Conservation (phyloP, 2,113 vertebrate genomes). For the Triplophysa rosa region DNA sequence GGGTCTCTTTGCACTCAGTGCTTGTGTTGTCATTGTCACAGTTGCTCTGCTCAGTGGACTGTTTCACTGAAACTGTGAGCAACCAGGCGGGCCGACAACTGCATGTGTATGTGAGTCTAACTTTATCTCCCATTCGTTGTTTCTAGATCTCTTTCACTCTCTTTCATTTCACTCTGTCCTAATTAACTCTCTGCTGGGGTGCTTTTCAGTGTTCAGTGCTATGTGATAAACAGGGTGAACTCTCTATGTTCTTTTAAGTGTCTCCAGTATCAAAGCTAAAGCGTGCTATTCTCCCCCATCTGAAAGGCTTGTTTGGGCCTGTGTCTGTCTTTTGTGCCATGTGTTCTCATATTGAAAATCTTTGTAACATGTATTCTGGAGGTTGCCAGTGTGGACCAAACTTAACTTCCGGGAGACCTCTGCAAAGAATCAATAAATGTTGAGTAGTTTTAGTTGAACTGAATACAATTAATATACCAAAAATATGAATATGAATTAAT, state of each 20-base stretch:
- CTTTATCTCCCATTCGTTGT: constrained; percentile 39
- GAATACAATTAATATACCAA: too few species aligned
- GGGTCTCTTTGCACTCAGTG: neutral
- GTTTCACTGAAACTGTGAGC: neutral
- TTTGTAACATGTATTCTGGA: constrained; percentile 15
- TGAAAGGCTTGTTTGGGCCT: constrained; percentile 13
- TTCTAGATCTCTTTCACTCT: constrained; percentile 21
- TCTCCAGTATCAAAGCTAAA: neutral
- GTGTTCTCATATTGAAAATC: neutral
- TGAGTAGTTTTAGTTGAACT: too few species aligned
- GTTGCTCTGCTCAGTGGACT: neutral
- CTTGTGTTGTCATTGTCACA: neutral
- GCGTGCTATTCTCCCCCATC: neutral
- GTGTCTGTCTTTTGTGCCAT: constrained; percentile 14
- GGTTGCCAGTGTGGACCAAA: neutral
- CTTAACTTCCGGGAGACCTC: too few species aligned
- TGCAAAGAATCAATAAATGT: too few species aligned
- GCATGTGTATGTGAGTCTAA: constrained; percentile 35
- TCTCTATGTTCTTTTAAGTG: constrained; percentile 60
- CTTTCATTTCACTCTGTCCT: constrained; percentile 51
- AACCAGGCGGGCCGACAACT: neutral
- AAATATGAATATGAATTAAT: too few species aligned
- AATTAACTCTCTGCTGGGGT: constrained; percentile 61
- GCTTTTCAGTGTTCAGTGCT: constrained; percentile 52
- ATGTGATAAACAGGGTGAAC: constrained; percentile 60